Evolutionary conservation across 2,797 vertebrate genomes (phyloP).

Genomic region (Micrastur ruficollis): DNA sequence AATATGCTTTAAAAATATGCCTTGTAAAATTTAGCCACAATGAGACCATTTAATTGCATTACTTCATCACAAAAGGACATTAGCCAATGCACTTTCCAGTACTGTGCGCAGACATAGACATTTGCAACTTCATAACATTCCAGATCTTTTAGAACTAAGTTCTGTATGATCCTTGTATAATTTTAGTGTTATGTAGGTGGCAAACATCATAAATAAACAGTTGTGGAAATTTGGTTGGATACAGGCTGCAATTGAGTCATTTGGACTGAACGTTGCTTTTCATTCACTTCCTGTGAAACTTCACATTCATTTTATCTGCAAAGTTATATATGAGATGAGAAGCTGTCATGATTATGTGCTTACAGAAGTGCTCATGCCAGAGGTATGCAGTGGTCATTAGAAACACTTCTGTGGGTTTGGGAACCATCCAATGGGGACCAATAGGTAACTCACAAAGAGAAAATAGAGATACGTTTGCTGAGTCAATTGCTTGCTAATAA

Average conservation of each 20-base stretch:
- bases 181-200: not conserved
- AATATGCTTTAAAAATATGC: slow-evolving; percentile 26
- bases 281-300: not conserved
- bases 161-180: not conserved
- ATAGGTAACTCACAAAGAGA: slow-evolving; percentile 8
- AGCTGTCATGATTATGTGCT: not conserved
- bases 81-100: not conserved
- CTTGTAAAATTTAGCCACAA: slow-evolving; percentile 29
- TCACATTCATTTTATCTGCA: not conserved
- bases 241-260: not conserved
- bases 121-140: not conserved
- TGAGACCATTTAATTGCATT: slow-evolving; percentile 14
- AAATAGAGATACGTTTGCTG: not conserved
- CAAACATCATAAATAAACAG: not conserved
- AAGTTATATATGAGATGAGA: slow-evolving; percentile 6
- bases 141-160: not conserved
- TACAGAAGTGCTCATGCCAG: not conserved
- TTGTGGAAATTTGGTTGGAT: not conserved
- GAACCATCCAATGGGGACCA: not conserved
- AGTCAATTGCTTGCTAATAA: not conserved
- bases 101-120: not conserved
- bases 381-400: not conserved
- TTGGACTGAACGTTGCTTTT: not conserved
- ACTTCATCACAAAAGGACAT: not conserved
- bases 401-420: not conserved